Conservation (phyloP, 2,113 vertebrate genomes). For the Callipepla squamata region DNA sequence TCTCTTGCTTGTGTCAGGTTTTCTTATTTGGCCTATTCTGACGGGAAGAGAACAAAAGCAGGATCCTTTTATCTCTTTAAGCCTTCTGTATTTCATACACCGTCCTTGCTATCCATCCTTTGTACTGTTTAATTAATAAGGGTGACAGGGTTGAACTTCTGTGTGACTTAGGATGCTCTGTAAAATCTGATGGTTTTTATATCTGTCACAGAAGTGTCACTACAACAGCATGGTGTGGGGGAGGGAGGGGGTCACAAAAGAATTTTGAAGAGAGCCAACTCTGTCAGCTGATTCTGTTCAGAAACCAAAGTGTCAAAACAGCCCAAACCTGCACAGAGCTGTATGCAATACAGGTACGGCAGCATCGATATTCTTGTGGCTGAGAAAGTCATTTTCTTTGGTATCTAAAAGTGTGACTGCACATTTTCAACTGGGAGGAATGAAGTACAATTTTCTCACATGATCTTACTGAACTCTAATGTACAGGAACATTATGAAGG, state of each 20-base stretch:
- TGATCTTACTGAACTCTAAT: too few species aligned
- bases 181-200: slow-evolving; percentile 21
- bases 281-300: neutral
- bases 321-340: neutral
- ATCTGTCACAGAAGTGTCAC: neutral
- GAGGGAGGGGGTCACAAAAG: neutral
- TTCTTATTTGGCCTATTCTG: neutral
- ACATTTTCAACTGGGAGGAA: too few species aligned
- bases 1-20: neutral
- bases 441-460: too few species aligned
- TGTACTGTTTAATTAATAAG: neutral
- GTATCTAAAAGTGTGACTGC: too few species aligned
- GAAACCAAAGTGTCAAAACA: neutral
- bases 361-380: too few species aligned
- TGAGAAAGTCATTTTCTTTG: too few species aligned
- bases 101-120: slow-evolving; percentile 1
- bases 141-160: slow-evolving; percentile 9
- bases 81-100: neutral
- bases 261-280: neutral
- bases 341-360: too few species aligned
- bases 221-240: neutral
- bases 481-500: too few species aligned
- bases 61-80: slow-evolving; percentile 17
- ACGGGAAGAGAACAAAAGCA: neutral
- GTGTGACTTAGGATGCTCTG: neutral